Base-by-base conservation (phyloP, 2,888 invertebrate species). In the Agonopterix arenella region DNA sequence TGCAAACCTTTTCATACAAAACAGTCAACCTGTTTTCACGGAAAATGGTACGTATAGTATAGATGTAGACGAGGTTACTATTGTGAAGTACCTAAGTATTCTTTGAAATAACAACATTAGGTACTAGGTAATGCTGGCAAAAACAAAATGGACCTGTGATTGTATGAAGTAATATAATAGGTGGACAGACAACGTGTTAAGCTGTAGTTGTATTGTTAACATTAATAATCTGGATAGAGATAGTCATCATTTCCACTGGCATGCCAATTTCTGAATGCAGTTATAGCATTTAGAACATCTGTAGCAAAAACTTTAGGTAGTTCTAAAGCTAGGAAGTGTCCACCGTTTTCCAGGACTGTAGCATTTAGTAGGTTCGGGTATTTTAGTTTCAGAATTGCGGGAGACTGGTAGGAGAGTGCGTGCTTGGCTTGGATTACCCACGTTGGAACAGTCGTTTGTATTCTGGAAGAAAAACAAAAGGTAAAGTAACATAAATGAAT, bases 281-380 rank as follows among this genome's bases (percentile, higher is more conserved):
- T 11, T 11, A 43, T 11, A 4, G 43, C 13, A 11, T 11, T 8
- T 8, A 43, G 13, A n/a, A 43, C 13, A 11, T 11, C 13, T 3
- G 8, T 0, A 11, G 11, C 1, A 11, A 43, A 44, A 3, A 2
- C 13, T 28, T 46, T 38, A 0, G 97, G 96, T 51, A 91, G 82
- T 73, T 97, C 95, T 47, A 95, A 85, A 0, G 95, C 95, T 0
- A 93, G 92, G 80, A 96, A 97, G 75, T 97, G 97, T 0, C 97
- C 97, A 2, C 95, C 95, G 2, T 90, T 74, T 0, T 85, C 70
- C 54, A 92, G 73, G 51, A 92, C 88, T 0, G 90, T 92, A 54
- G 90, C 90, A 44, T 92, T 92, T 7, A 94, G 80, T 7, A 96
- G 60, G 64, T 95, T 93, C 2, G 67, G 66, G 66, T 80, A 94